phyloP scores from a whole-genome alignment of 1,140 invertebrate species.

The Bombus waltoni region DNA sequence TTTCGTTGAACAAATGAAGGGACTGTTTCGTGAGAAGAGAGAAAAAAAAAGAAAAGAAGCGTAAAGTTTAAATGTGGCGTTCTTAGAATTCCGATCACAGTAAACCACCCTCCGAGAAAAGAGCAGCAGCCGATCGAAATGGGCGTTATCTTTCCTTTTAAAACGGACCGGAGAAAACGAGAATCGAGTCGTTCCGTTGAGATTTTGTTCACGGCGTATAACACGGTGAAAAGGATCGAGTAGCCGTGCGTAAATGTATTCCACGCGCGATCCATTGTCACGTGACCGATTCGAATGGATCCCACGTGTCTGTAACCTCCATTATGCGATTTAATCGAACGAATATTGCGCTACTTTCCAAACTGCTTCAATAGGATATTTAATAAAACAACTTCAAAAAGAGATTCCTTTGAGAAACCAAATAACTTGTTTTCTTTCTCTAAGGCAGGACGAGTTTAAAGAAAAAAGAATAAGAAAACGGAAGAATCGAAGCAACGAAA shows the following conservation, averaged over 20 bases:
- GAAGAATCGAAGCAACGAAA: too few relatives aligned
- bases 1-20: not conserved
- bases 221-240: constrained; percentile 32
- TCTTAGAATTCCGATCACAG: constrained; percentile 23
- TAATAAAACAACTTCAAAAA: constrained; percentile 1
- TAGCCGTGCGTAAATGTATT: constrained; percentile 32
- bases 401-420: not conserved
- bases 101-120: not conserved
- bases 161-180: constrained; percentile 21
- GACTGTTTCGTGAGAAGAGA: not conserved
- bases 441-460: too few relatives aligned
- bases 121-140: not conserved
- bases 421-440: too few relatives aligned
- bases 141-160: constrained; percentile 28
- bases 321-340: constrained; percentile 5
- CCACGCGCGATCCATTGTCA: constrained; percentile 41
- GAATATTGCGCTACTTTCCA: not conserved
- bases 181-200: constrained; percentile 19
- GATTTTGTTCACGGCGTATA: constrained; percentile 35
- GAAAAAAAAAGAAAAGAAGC: too few relatives aligned
- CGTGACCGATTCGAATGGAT: constrained; percentile 24
- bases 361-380: constrained; percentile 18
- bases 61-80: not conserved
- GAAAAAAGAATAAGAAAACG: too few relatives aligned
- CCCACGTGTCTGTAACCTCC: not conserved